A percentile compares a stretch with the other conserved stretches of the same genome.
Evolutionary conservation across 2,113 vertebrate genomes (phyloP).

Genomic region (Xiphorhynchus elegans): DNA sequence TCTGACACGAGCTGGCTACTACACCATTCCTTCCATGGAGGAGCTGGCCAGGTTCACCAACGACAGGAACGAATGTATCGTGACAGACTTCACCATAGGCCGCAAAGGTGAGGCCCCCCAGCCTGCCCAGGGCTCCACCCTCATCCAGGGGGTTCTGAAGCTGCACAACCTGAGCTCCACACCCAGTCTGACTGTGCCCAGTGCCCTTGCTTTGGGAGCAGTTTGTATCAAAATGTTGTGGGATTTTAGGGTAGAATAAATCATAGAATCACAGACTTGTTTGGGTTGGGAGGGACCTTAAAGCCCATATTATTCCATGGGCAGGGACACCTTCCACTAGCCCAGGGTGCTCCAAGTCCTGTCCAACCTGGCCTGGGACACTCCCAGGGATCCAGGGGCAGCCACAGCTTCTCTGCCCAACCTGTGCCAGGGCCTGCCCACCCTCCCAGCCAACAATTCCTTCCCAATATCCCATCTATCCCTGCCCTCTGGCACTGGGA

Average conservation of each 20-base stretch:
- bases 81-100: conserved; percentile 93
- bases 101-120: conserved; percentile 80
- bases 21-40: conserved; percentile 93
- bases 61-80: conserved; percentile 84
- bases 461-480: accelerated
- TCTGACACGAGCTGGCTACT: conserved; percentile 87
- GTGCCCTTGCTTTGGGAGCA: accelerated
- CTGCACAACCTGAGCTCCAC: accelerated
- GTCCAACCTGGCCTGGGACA: neutral
- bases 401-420: neutral
- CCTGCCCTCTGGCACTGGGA: neutral
- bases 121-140: neutral
- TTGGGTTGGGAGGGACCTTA: neutral
- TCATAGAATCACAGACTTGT: neutral
- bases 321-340: neutral
- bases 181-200: accelerated
- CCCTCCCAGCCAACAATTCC: neutral
- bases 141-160: accelerated
- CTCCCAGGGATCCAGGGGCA: neutral
- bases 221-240: accelerated
- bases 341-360: neutral
- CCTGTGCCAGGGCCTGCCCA: neutral
- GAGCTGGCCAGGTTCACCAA: conserved; percentile 86
- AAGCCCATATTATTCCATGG: neutral
- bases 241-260: neutral